Evolutionary conservation across 2,888 invertebrate species (phyloP).

Genomic region (Luperina testacea): DNA sequence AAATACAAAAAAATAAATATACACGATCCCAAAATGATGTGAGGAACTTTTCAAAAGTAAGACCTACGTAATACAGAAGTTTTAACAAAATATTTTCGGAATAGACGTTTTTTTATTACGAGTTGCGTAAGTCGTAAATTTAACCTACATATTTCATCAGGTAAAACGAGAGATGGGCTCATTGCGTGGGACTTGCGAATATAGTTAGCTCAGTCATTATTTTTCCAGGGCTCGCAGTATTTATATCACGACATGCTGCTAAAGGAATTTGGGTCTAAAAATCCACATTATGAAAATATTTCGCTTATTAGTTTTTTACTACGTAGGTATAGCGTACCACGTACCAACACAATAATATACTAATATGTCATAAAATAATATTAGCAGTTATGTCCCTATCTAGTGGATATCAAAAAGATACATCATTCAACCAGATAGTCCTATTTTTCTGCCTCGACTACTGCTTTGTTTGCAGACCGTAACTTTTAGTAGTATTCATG

Average conservation of each 20-base stretch:
- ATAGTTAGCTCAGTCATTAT: conserved; percentile 60
- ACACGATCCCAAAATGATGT: conserved; percentile 18
- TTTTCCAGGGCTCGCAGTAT: conserved; percentile 52
- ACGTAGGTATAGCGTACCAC: background rate
- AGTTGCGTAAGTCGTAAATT: conserved; percentile 61
- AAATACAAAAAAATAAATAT: conserved; percentile 26
- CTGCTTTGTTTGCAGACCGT: conserved; percentile 62
- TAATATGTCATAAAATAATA: conserved; percentile 9
- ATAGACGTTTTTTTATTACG: conserved; percentile 57
- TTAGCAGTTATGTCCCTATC: conserved; percentile 23
- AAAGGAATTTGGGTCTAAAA: conserved; percentile 38
- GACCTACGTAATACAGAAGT: conserved; percentile 39
- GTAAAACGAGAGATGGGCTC: conserved; percentile 61
- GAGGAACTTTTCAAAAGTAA: conserved; percentile 39
- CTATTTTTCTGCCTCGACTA: conserved; percentile 58
- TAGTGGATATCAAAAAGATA: conserved; percentile 18
- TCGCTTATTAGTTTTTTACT: background rate
- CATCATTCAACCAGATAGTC: conserved; percentile 39
- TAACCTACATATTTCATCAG: conserved; percentile 64
- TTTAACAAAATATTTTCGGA: conserved; percentile 54
- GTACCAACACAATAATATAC: conserved; percentile 7
- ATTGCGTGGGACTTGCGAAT: conserved; percentile 62
- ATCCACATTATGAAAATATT: conserved; percentile 11
- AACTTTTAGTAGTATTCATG: conserved; percentile 65
- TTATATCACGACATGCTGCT: conserved; percentile 47